Evolutionary conservation across 92 coral and sea anemone species (phyloP), one percentile per base, ranked within the genome.

Genomic region (Porites divaricata): DNA sequence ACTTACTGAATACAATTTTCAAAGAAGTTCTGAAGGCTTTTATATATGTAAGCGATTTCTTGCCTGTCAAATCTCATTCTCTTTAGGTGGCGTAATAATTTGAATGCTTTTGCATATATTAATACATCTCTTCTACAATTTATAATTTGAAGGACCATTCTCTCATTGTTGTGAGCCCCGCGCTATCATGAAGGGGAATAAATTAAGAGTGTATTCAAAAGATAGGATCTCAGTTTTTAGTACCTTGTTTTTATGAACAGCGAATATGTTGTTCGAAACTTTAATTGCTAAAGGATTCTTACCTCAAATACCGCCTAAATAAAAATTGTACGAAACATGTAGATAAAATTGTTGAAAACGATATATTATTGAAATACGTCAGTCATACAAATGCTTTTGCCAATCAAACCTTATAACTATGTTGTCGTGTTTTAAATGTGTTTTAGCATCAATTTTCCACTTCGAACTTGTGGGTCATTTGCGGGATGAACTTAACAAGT

Each of bases 81-180:
- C 57, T 61, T 82, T 82, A 63, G 48, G 41, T 63, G 62, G 72
- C 28, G 79, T 54, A 51, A 82, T 48, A 72, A 72, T 59, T 82
- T 82, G 63, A 53, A 52, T 48, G 70, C 59, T 63, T 72, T 82
- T 73, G 72, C 63, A 52, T 63, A 71, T 82, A 82, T 51, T 72
- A 72, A 82, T 82, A 72, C 22, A 71, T 82, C 79, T 41, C 86
- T 82, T 82, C 59, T 71, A 63, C 79, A 13, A 63, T 63, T 82
- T 81, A n/a, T 73, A 82, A 82, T 73, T 71, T 82, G 51, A 82
- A 71, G 45, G 79, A 49, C 71, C 23, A 49, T 73, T 73, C 63
- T 49, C 7, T 71, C 21, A 59, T 82, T 71, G 86, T 82, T 82
- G 21, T 26, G 9, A 82, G 35, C 58, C 52, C 63, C 17, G 24